These are phyloP conservation scores for Monochamus alternatus DNA, from an alignment of 2,888 invertebrate species.

Conservation along the genomic window DNA sequence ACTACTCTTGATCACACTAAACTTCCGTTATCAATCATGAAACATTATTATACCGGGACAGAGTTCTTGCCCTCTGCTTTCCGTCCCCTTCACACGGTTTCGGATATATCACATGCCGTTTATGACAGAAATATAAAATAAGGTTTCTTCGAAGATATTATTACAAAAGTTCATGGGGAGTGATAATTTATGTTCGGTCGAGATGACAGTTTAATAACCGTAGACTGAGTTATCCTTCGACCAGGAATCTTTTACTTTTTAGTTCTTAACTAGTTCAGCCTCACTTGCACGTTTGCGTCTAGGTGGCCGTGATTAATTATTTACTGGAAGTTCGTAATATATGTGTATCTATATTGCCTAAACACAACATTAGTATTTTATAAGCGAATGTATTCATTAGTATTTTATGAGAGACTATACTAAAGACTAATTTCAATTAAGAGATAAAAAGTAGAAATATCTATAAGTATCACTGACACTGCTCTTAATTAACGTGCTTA, in stretches of 20 bases:
- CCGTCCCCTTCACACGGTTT: background rate
- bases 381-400: no score
- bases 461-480: no score
- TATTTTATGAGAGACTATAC: no score
- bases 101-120: conserved; percentile 9
- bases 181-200: conserved; percentile 15
- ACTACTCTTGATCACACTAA: background rate
- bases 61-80: background rate
- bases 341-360: no score
- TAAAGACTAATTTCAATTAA: no score
- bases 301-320: conserved; percentile 6
- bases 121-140: conserved; percentile 7
- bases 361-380: no score
- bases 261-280: conserved; percentile 20
- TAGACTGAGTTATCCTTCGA: conserved; percentile 14
- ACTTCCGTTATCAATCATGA: conserved; percentile 11
- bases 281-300: conserved; percentile 16
- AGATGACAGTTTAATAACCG: conserved; percentile 23
- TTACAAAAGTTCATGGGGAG: conserved; percentile 10
- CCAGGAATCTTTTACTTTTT: conserved; percentile 2
- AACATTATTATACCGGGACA: background rate
- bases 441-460: no score
- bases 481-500: no score
- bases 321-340: background rate
- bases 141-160: conserved; percentile 18